Conservation (phyloP, 2,797 vertebrate species). For the Tadarida brasiliensis region DNA sequence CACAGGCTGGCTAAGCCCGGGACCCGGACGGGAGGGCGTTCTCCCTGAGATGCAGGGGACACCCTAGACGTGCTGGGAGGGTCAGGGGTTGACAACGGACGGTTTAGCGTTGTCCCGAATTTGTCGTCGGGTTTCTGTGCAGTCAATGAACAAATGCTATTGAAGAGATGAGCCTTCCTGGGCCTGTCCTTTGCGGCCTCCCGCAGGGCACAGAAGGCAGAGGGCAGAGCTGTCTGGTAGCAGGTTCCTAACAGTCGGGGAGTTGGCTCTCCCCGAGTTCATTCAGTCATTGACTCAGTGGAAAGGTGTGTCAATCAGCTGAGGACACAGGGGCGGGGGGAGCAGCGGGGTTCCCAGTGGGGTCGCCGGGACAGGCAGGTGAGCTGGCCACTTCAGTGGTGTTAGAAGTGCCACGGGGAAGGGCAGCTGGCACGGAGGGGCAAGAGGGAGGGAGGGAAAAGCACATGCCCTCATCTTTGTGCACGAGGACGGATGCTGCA, state of each 20-base stretch:
- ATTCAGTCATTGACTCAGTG: fast-evolving
- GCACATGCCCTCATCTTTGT: fast-evolving
- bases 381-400: fast-evolving
- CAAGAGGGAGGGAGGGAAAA: fast-evolving
- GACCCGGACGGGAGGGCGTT: too few relatives aligned
- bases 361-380: fast-evolving
- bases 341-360: fast-evolving
- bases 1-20: too few relatives aligned
- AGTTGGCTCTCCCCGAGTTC: fast-evolving
- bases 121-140: not conserved
- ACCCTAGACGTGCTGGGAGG: not conserved
- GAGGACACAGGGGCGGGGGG: not conserved
- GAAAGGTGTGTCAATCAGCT: not conserved
- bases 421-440: fast-evolving
- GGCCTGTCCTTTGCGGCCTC: not conserved
- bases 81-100: fast-evolving
- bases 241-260: not conserved
- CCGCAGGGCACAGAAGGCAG: not conserved
- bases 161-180: not conserved
- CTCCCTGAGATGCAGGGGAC: not conserved
- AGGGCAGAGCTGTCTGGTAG: not conserved
- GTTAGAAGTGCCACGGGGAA: not conserved
- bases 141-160: not conserved
- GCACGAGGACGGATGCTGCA: not conserved
- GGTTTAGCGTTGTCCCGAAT: fast-evolving